Base-by-base conservation (phyloP, 2,888 invertebrate species). In the Alviniconcha strummeri region DNA sequence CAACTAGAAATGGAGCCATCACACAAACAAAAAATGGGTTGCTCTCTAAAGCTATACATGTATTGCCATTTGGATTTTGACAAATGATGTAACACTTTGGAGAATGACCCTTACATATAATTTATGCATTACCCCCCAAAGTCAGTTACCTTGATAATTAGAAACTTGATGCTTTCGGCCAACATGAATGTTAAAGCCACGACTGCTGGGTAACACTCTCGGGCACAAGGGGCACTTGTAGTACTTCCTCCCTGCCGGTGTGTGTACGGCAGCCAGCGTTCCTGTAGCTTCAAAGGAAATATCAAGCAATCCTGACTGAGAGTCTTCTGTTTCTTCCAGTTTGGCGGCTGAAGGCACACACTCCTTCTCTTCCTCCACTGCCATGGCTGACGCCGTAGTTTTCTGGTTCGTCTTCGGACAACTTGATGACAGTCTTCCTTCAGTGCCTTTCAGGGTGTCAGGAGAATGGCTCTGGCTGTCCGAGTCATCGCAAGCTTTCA, bases 111-210 rank as follows among this genome's bases (percentile, higher is more conserved):
- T 36, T 36, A 3, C 36, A 36, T 36, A 36, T 36, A 36, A 36
- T 36, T 36, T 36, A 36, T 36, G 3, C 36, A 36, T 36, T 36
- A 36, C 36, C 36, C 36, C 36, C 36, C 19, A 72, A 8, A 72
- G 19, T 9, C 9, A n/a, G 5, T 19, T 36, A 78, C 78, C 78
- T 78, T 78, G 78, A 8, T 57, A 64, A 60, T 78, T 78, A 36
- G 60, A 64, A 5, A 36, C 64, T 52, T 64, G 78, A 52, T 78
- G 78, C 17, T 52, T 60, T 0, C 78, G 57, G 57, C 60, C 64
- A n/a, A 78, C 64, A 52, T 78, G 78, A 19, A 78, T 64, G 64
- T 64, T 57, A 52, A 78, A 78, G 6, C 78, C 78, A 4, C 78
- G 78, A n/a, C 64, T 64, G 52, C 15, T 78, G 36, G 78, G 78